phyloP scores from a whole-genome alignment of 2,888 invertebrate genomes.

The Pseudolycoriella hygida region DNA sequence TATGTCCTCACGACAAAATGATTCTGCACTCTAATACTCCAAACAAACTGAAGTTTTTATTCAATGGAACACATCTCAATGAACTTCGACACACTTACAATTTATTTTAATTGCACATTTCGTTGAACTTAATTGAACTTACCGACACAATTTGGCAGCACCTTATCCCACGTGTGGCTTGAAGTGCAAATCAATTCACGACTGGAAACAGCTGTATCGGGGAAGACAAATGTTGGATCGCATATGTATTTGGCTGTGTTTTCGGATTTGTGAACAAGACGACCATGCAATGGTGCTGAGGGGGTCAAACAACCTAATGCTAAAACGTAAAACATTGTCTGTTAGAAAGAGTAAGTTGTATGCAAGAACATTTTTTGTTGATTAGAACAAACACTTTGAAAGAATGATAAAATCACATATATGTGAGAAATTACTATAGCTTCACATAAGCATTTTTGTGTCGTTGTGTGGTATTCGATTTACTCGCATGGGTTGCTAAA shows the following conservation, averaged over 20 bases:
- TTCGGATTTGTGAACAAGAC: constrained; percentile 45
- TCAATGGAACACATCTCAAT: too few relatives aligned
- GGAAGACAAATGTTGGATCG: constrained; percentile 46
- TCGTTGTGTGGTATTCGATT: too few relatives aligned
- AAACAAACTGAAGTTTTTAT: too few relatives aligned
- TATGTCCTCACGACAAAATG: too few relatives aligned
- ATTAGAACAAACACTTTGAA: too few relatives aligned
- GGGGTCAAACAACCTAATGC: constrained; percentile 51
- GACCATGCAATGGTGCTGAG: constrained; percentile 45
- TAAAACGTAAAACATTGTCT: constrained; percentile 17
- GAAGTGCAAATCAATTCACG: constrained; percentile 44
- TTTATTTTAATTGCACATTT: not conserved
- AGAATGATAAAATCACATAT: too few relatives aligned
- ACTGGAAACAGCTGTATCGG: constrained; percentile 42
- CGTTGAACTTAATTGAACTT: constrained; percentile 23
- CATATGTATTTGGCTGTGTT: constrained; percentile 50
- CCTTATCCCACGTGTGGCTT: constrained; percentile 45
- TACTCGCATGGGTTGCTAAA: too few relatives aligned
- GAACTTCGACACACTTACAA: not conserved
- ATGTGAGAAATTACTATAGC: too few relatives aligned
- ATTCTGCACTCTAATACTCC: too few relatives aligned
- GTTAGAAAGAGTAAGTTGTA: too few relatives aligned
- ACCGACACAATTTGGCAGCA: constrained; percentile 45
- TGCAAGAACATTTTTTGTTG: too few relatives aligned
- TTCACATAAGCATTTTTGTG: too few relatives aligned